A percentile compares a stretch with the other conserved stretches of the same genome.
These are phyloP conservation scores for Desmophyllum pertusum DNA, from an alignment of 92 coral and sea anemone species.

Conservation along the genomic window DNA sequence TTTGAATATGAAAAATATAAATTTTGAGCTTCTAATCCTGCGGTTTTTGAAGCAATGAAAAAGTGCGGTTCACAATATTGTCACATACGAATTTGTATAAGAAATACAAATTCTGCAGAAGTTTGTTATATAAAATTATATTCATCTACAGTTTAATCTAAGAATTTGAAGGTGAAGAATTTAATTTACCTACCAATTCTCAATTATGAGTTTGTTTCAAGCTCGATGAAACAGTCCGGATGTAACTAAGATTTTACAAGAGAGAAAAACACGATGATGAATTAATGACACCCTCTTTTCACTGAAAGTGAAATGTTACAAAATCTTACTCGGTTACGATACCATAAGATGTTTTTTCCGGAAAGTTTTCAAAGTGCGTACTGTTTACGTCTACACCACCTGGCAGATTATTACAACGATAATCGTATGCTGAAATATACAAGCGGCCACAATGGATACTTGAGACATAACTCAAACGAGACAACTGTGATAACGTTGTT, in stretches of 20 bases:
- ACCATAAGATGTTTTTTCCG: background rate
- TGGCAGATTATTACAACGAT: conserved; percentile 8
- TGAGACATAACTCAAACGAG: background rate
- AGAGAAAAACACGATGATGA: background rate
- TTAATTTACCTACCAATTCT: background rate
- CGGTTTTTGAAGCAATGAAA: background rate
- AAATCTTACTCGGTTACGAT: background rate
- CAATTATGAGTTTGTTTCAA: background rate
- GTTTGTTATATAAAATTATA: background rate
- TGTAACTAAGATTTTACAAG: background rate
- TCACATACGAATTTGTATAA: background rate
- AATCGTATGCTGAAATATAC: conserved; percentile 15
- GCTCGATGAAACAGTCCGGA: background rate
- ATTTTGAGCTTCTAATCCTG: background rate
- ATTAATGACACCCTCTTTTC: background rate
- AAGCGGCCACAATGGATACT: background rate
- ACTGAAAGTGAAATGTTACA: background rate
- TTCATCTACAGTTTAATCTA: background rate
- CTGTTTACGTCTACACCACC: conserved; percentile 23
- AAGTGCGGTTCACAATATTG: background rate
- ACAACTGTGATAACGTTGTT: background rate
- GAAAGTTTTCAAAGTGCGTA: background rate
- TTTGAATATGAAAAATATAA: background rate
- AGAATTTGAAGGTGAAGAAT: background rate
- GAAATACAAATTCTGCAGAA: background rate